phyloP scores from a whole-genome alignment of 2,797 vertebrate genomes.

The Dermochelys coriacea region DNA sequence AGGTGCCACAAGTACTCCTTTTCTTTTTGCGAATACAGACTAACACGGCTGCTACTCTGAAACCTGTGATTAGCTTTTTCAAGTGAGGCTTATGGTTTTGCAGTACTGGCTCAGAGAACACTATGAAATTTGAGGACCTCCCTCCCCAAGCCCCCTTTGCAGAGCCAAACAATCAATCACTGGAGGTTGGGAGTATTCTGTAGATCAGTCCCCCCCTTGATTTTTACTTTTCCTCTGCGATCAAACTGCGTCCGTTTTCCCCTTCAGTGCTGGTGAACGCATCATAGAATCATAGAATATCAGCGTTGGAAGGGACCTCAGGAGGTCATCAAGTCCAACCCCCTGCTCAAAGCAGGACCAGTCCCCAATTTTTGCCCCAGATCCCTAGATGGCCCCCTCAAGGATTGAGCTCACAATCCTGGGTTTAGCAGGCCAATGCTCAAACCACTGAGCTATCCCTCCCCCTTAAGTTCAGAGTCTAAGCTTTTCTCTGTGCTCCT shows the following conservation, averaged over 20 bases:
- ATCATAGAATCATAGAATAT: background rate
- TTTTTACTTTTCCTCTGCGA: slow-evolving; percentile 13
- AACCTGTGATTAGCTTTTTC: background rate
- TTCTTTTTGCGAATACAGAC: no score
- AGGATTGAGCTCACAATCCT: no score
- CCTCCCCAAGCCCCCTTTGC: background rate
- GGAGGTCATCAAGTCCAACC: no score
- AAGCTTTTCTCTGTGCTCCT: background rate
- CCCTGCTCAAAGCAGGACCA: no score
- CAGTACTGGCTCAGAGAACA: background rate
- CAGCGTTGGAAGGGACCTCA: no score
- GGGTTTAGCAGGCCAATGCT: no score
- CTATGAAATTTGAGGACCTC: background rate
- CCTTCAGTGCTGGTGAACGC: background rate
- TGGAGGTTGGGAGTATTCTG: background rate
- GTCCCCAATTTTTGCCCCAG: no score
- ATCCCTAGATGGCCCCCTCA: no score
- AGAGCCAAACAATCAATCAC: background rate
- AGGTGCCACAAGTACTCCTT: no score
- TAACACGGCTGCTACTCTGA: no score
- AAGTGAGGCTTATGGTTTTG: background rate
- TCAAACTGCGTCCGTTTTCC: background rate
- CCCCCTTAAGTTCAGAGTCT: background rate
- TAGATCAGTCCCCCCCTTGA: background rate
- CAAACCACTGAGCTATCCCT: no score